Evolutionary conservation across 2,797 vertebrate species (phyloP), one percentile per base, ranked within the genome.

Genomic region (Amblyraja radiata): DNA sequence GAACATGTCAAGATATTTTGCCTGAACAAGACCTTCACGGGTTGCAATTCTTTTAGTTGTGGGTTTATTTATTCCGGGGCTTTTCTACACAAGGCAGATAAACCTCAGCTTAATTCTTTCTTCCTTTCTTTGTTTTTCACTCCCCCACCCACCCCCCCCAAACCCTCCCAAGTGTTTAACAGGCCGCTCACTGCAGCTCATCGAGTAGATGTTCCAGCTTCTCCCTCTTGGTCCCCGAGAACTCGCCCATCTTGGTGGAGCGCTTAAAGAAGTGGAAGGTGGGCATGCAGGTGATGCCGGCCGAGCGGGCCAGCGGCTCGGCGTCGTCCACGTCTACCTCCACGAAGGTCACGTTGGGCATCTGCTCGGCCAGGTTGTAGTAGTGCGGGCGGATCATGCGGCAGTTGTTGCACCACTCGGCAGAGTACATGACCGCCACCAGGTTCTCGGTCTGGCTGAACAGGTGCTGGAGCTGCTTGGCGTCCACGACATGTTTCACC

Each of bases 271-370:
- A 92, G 68, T 92, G 90, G 39, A 92, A 92, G 71, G 90, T 92
- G 23, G 90, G 90, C 90, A 92, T 92, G 65, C 68, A 92, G 39
- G 90, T 74, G 90, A 92, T 28, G 90, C 90, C 90, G 21, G 73
- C 36, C 8, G 68, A 46, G 3, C 73, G 68, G 71, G 90, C 65
- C 39, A 92, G 25, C 9, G 68, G 68, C 90, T 76, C 90, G 0
- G 90, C 90, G 39, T 92, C 90, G 71, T 92, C 90, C 71, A 92
- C 90, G 25, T 92, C 90, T 71, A 92, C 90, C 65, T 92, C 90
- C 3, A 54, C 90, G 90, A 92, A 92, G 39, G 46, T 23, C 18
- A 92, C 23, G 39, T 54, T 54, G 90, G 11, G 0, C 13, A 92
- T 9, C 68, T 76, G 68, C 71, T 76, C 90, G 39, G 90, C 74